phyloP scores from a whole-genome alignment of 1,140 invertebrate genomes.

The Macrobrachium rosenbergii region DNA sequence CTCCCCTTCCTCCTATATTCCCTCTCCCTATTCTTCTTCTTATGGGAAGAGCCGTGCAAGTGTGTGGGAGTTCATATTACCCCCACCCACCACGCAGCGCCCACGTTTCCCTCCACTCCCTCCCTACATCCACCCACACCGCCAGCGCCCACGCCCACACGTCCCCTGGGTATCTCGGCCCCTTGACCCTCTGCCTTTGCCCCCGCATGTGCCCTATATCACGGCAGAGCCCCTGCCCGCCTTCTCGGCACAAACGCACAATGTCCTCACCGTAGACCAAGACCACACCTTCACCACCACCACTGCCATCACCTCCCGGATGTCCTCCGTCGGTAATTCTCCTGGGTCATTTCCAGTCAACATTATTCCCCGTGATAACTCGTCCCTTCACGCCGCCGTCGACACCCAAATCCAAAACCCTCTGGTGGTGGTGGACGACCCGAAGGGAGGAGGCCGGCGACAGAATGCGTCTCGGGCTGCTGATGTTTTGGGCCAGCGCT shows the following conservation, averaged over 20 bases:
- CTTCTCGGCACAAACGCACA: conserved; percentile 65
- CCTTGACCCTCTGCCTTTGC: conserved; percentile 6
- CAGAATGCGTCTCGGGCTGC: conserved; percentile 56
- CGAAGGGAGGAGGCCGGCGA: conserved; percentile 26
- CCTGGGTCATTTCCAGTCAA: conserved; percentile 66
- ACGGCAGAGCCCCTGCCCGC: conserved; percentile 63
- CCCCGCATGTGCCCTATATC: conserved; percentile 57
- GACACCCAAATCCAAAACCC: conserved; percentile 61
- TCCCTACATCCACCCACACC: conserved; percentile 38
- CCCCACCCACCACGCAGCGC: conserved; percentile 61
- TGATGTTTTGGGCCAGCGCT: conserved; percentile 51
- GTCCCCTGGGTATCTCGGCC: conserved; percentile 37
- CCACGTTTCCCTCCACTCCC: conserved; percentile 45
- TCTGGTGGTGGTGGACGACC: conserved; percentile 48
- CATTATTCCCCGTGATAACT: conserved; percentile 66
- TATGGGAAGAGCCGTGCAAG: conserved; percentile 47
- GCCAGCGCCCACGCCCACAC: conserved; percentile 46
- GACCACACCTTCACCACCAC: conserved; percentile 38
- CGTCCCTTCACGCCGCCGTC: conserved; percentile 47
- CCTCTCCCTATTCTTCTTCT: conserved; percentile 59
- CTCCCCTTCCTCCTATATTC: conserved; percentile 58
- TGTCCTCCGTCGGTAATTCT: conserved; percentile 58
- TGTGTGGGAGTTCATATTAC: conserved; percentile 56
- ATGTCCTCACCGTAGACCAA: conserved; percentile 65
- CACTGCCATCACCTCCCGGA: conserved; percentile 40